Evolutionary conservation across 2,797 vertebrate genomes (phyloP).

Genomic region (Helicolenus hilgendorfi): DNA sequence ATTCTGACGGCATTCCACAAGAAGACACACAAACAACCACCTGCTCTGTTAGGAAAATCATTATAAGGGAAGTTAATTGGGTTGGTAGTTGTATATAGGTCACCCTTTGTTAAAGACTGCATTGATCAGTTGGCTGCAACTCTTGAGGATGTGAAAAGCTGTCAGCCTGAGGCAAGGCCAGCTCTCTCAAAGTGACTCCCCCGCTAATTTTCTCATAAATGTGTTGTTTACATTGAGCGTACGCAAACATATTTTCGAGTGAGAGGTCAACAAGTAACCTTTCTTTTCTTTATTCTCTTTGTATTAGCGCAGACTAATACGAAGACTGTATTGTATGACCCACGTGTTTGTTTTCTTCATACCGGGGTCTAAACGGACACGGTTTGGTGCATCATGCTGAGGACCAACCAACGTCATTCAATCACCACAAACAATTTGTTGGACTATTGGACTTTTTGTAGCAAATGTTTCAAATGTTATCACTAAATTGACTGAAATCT

Average conservation of each 20-base stretch:
- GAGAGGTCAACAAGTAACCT: neutral
- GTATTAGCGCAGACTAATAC: neutral
- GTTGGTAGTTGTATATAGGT: neutral
- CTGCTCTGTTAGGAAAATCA: neutral
- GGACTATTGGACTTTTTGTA: neutral
- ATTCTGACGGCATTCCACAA: neutral
- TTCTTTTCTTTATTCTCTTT: neutral
- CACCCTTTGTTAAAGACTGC: neutral
- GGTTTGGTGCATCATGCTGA: neutral
- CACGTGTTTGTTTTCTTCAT: neutral
- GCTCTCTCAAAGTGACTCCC: neutral
- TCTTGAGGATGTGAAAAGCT: too few relatives aligned
- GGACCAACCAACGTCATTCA: neutral
- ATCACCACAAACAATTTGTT: neutral
- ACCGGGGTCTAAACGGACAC: neutral
- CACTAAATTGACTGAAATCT: too few relatives aligned
- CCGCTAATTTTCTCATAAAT: too few relatives aligned
- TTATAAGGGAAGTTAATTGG: neutral
- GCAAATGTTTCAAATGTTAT: too few relatives aligned
- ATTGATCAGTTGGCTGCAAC: neutral
- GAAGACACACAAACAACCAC: neutral
- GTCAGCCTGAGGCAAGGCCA: neutral
- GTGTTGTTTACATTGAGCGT: neutral
- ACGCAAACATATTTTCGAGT: neutral
- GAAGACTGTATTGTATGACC: neutral